These are phyloP conservation scores for Eira barbara DNA, from an alignment of 2,113 vertebrate genomes.

Conservation along the genomic window DNA sequence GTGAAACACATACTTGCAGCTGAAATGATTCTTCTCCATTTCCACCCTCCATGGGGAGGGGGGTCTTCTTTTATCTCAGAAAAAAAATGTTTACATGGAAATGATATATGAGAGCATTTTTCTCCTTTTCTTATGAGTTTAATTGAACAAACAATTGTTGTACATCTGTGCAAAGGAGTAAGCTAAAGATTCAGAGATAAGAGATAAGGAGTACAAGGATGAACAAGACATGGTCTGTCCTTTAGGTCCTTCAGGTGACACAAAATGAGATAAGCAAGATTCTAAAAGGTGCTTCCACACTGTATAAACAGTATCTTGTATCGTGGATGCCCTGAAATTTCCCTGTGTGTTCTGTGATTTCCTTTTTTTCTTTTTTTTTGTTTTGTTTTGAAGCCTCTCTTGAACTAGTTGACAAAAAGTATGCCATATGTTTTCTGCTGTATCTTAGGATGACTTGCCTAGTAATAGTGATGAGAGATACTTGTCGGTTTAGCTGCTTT, in stretches of 20 bases:
- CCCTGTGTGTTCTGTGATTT: background rate
- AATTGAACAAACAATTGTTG: background rate
- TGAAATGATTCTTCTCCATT: background rate
- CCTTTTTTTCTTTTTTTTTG: background rate
- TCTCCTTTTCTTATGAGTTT: background rate
- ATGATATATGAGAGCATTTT: constrained; percentile 17
- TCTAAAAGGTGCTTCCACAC: background rate
- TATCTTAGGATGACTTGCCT: constrained; percentile 18
- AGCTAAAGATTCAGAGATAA: background rate
- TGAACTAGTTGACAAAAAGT: background rate
- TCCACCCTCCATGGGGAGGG: too few relatives aligned
- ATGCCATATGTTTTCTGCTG: background rate
- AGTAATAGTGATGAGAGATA: background rate
- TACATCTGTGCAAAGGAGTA: background rate
- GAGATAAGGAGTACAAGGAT: background rate
- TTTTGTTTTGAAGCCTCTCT: constrained; percentile 2
- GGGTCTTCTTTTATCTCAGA: background rate
- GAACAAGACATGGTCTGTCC: background rate
- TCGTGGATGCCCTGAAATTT: background rate
- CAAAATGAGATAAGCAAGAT: background rate
- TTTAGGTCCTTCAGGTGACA: background rate
- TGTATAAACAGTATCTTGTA: background rate
- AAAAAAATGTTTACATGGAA: background rate
- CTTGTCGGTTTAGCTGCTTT: background rate
- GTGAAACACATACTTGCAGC: background rate